phyloP scores from a whole-genome alignment of 2,888 invertebrate genomes.

The Eupeodes latifasciatus region DNA sequence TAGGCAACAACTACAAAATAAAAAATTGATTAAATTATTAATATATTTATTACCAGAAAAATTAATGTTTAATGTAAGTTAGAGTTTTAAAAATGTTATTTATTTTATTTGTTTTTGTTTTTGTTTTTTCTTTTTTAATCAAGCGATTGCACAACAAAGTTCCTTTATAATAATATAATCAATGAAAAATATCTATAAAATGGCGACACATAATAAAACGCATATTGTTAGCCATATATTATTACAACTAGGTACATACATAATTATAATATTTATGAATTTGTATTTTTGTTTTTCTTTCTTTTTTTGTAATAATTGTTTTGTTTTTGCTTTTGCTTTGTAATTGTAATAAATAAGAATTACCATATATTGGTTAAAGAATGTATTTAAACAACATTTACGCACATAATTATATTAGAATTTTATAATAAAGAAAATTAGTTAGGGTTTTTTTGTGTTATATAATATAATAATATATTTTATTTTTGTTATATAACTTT shows the following conservation, averaged over 20 bases:
- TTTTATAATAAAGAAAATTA: slow-evolving; percentile 42
- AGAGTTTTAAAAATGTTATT: slow-evolving; percentile 40
- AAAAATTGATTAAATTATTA: slow-evolving; percentile 50
- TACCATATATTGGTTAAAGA: slow-evolving; percentile 54
- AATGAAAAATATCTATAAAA: slow-evolving; percentile 55
- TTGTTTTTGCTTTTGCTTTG: not conserved
- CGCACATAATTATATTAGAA: slow-evolving; percentile 53
- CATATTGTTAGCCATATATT: slow-evolving; percentile 51
- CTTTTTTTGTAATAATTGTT: slow-evolving; percentile 13
- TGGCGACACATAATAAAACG: slow-evolving; percentile 57
- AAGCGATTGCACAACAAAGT: slow-evolving; percentile 61
- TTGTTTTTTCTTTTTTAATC: slow-evolving; percentile 23
- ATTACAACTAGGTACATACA: slow-evolving; percentile 54
- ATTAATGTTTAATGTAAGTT: slow-evolving; percentile 46
- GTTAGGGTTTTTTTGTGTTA: slow-evolving; percentile 17
- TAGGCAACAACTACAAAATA: slow-evolving; percentile 66
- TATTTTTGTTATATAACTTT: slow-evolving; percentile 21
- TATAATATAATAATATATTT: slow-evolving; percentile 35
- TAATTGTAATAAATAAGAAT: slow-evolving; percentile 53
- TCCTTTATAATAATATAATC: slow-evolving; percentile 49
- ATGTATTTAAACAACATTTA: slow-evolving; percentile 62
- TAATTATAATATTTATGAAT: slow-evolving; percentile 50
- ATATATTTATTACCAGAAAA: slow-evolving; percentile 50
- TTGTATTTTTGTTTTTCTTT: slow-evolving; percentile 21
- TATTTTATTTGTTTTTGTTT: not conserved